Percentiles rank a stretch among this genome's conserved stretches.
phyloP scores from a whole-genome alignment of 2,888 invertebrate genomes.

The Tortrix viridana region DNA sequence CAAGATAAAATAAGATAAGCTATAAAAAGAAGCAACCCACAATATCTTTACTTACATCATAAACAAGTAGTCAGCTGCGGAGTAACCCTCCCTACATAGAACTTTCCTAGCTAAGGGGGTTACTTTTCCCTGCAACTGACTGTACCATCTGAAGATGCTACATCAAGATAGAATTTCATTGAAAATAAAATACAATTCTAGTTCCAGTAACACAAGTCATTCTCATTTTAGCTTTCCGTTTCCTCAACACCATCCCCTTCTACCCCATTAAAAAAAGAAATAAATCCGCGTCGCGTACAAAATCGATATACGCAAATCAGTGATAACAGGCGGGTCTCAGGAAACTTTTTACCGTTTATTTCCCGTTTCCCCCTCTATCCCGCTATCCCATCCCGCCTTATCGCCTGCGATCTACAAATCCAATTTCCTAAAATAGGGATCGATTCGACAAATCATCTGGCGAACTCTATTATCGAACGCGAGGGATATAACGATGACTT shows the following conservation, averaged over 20 bases:
- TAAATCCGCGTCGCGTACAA: constrained; percentile 62
- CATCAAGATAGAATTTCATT: too few relatives aligned
- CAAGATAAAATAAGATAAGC: too few relatives aligned
- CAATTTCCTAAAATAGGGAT: constrained; percentile 85
- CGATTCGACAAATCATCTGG: constrained; percentile 84
- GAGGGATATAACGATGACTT: constrained; percentile 38
- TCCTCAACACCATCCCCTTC: constrained; percentile 25
- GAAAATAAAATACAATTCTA: too few relatives aligned
- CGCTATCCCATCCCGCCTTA: constrained; percentile 59
- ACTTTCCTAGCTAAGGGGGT: too few relatives aligned
- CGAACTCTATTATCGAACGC: constrained; percentile 69
- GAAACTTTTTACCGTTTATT: constrained; percentile 72
- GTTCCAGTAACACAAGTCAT: not conserved
- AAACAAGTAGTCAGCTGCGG: too few relatives aligned
- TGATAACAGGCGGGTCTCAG: constrained; percentile 69
- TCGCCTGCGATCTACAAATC: constrained; percentile 83
- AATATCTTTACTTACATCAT: too few relatives aligned
- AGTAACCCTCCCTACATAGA: too few relatives aligned
- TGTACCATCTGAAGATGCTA: too few relatives aligned
- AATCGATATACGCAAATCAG: constrained; percentile 82
- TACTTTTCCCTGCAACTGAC: too few relatives aligned
- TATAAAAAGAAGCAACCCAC: too few relatives aligned
- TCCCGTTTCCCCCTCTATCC: constrained; percentile 53
- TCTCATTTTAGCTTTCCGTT: constrained; percentile 10
- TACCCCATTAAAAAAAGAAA: constrained; percentile 48